Evolutionary conservation across 2,113 vertebrate species (phyloP).

Genomic region (Crotophaga sulcirostris): DNA sequence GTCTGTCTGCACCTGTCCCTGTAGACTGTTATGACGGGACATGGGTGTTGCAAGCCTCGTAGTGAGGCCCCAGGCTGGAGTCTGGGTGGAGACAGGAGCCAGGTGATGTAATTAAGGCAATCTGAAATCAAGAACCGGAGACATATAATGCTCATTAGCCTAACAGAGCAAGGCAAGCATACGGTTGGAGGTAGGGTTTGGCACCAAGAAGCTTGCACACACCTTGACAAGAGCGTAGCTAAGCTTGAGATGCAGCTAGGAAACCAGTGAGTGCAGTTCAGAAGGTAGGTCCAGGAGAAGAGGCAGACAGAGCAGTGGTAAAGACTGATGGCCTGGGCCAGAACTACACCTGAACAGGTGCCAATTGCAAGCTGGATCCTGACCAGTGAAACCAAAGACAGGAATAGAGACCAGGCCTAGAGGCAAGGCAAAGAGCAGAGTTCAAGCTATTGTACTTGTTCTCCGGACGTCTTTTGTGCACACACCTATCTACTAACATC

Average conservation of each 20-base stretch:
- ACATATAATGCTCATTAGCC: conserved; percentile 3
- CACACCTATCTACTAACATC: not conserved
- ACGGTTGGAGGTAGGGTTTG: not conserved
- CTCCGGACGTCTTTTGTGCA: not conserved
- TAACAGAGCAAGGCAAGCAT: not conserved
- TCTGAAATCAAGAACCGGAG: conserved; percentile 24
- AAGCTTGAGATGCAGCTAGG: not conserved
- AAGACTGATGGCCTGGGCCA: not conserved
- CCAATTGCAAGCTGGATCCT: not conserved
- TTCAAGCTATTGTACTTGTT: not conserved
- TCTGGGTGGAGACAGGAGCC: conserved; percentile 49
- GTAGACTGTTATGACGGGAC: conserved; percentile 36
- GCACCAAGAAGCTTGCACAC: not conserved
- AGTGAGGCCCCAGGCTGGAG: conserved; percentile 27
- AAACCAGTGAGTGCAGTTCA: not conserved
- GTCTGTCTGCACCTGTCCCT: not conserved
- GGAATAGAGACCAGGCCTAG: not conserved
- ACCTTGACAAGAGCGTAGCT: not conserved
- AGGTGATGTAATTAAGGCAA: conserved; percentile 27
- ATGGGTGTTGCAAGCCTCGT: not conserved
- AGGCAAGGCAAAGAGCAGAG: not conserved
- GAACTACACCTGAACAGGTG: not conserved
- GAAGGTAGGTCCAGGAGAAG: not conserved
- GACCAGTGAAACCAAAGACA: not conserved
- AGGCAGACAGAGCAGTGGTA: not conserved